phyloP scores from a whole-genome alignment of 2,113 vertebrate species.

The Morone chrysops region DNA sequence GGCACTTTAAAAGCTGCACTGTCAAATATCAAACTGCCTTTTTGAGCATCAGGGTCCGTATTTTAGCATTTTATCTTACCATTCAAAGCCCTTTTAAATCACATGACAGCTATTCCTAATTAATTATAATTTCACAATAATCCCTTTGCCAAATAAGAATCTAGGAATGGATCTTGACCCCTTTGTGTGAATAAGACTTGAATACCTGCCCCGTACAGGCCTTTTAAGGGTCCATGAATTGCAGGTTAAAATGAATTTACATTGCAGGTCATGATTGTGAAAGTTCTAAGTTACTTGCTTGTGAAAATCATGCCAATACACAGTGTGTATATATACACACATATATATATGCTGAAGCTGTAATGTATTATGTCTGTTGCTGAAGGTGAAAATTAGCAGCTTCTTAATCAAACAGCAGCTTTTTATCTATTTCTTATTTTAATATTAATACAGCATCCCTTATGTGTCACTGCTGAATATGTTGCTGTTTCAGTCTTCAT shows the following conservation, averaged over 20 bases:
- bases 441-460: background rate
- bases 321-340: no score
- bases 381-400: slow-evolving; percentile 28
- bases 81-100: background rate
- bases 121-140: slow-evolving; percentile 27
- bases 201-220: slow-evolving; percentile 52
- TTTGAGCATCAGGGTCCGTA: background rate
- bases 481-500: slow-evolving; percentile 14
- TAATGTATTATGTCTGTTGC: background rate
- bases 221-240: slow-evolving; percentile 71
- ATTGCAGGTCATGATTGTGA: slow-evolving; percentile 50
- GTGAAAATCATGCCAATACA: slow-evolving; percentile 25
- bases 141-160: slow-evolving; percentile 37
- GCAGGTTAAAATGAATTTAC: slow-evolving; percentile 52
- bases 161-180: slow-evolving; percentile 30
- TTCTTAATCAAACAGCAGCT: background rate
- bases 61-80: background rate
- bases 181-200: slow-evolving; percentile 47
- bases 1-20: background rate
- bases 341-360: no score
- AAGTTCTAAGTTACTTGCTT: slow-evolving; percentile 23
- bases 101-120: slow-evolving; percentile 21
- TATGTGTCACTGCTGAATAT: background rate
- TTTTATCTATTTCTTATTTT: background rate
- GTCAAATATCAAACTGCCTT: background rate